Conservation (phyloP, 23 tunicate genomes). For the Ascidia mentula region DNA sequence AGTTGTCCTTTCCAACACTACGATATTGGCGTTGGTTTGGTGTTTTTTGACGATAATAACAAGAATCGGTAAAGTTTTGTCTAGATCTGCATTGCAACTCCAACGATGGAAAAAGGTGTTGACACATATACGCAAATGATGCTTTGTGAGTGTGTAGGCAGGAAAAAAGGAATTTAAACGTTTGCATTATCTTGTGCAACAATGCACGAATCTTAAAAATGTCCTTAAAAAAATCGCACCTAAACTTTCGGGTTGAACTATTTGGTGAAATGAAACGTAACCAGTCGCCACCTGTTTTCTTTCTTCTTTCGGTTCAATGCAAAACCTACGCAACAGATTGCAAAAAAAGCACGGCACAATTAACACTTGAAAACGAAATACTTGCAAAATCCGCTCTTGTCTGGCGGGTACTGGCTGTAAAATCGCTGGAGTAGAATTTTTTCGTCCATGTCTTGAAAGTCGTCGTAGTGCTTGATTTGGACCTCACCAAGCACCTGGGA, state of each 20-base stretch:
- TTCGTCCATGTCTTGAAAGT: constrained; percentile 52
- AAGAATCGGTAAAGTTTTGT: too few species aligned
- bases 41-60: too few species aligned
- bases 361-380: background rate
- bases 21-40: too few species aligned
- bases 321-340: constrained; percentile 25
- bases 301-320: constrained; percentile 16
- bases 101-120: too few species aligned
- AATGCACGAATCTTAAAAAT: too few species aligned
- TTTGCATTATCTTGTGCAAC: too few species aligned
- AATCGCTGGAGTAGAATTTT: constrained; percentile 35
- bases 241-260: constrained; percentile 21
- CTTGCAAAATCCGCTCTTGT: constrained; percentile 65
- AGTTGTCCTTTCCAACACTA: too few species aligned
- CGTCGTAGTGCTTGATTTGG: constrained; percentile 33
- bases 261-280: constrained; percentile 63
- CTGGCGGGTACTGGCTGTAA: constrained; percentile 77
- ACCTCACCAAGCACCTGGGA: constrained; percentile 61
- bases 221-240: constrained; percentile 28
- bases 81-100: too few species aligned
- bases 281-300: constrained; percentile 36
- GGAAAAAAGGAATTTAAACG: too few species aligned
- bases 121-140: too few species aligned
- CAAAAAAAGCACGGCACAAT: background rate
- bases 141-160: too few species aligned